Base-by-base conservation (phyloP, 2,888 invertebrate species). In the Calliphora vomitoria region DNA sequence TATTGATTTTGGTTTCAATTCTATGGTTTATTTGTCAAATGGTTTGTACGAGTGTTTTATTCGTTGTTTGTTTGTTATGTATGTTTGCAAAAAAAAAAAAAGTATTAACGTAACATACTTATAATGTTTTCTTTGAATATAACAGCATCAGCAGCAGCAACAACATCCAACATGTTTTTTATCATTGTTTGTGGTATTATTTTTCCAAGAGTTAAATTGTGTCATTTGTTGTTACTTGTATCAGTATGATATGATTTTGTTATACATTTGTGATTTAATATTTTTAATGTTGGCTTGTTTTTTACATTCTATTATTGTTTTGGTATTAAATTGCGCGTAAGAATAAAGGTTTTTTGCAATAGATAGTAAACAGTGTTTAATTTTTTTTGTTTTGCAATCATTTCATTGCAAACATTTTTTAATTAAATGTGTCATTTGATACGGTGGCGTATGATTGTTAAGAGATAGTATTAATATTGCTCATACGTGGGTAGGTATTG, bases 11-110 rank as follows among this genome's bases (percentile, higher is more conserved):
- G 79, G 50, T 79, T 66, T 74, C 47, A 53, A 50, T 85, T 85
- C 50, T 58, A 74, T 85, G 60, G 79, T 80, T 85, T 76, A 83
- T 83, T 83, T 85, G 60, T 68, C 50, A 80, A 85, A 80, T 85
- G 58, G n/a, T n/a, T 74, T 74, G 58, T 60, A 69, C 8, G 15
- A 15, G 20, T 35, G 15, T 75, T 41, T 64, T 38, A 35, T 55
- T 53, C 44, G n/a, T n/a, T 71, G 3, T 58, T 44, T 71, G 11
- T 15, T 10, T 50, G n/a, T 11, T 58, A 41, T 44, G 4, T 58
- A 15, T 47, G 35, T 72, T 1, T 82, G 3, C 41, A 47, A 20
- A 44, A n/a, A n/a, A 41, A 41, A 41, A 41, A 41, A 44, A 20
- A 38, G 31, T 74, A 66, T 66, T 64, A 58, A 50, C 68, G 47